phyloP scores from a whole-genome alignment of 2,113 vertebrate genomes.

The Mesoclemmys tuberculata region DNA sequence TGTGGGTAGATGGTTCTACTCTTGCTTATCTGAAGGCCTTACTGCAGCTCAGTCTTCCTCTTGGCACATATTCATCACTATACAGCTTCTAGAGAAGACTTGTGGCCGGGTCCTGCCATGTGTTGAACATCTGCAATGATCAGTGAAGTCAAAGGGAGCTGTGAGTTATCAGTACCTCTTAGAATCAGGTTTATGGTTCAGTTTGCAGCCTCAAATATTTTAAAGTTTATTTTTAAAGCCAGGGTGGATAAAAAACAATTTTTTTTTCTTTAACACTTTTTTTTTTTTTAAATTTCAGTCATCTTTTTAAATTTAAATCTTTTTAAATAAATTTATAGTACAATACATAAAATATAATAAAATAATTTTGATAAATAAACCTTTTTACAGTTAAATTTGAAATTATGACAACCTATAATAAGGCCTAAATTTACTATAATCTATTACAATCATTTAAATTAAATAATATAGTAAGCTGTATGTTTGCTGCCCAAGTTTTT shows the following conservation, averaged over 20 bases:
- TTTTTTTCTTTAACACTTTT: neutral
- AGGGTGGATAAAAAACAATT: neutral
- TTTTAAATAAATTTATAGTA: too few relatives aligned
- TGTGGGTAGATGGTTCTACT: conserved; percentile 78
- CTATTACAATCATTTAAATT: neutral
- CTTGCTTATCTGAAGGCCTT: conserved; percentile 64
- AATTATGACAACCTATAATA: neutral
- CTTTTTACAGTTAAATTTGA: neutral
- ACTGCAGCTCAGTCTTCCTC: conserved; percentile 58
- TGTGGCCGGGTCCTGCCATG: conserved; percentile 38
- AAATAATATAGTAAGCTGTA: neutral
- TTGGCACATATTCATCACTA: conserved; percentile 50
- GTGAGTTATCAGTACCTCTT: conserved; percentile 12
- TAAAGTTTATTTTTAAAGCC: conserved; percentile 42
- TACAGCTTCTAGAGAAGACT: conserved; percentile 32
- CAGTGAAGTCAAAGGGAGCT: conserved; percentile 51
- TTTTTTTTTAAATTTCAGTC: neutral
- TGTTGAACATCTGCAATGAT: conserved; percentile 54
- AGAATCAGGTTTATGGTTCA: conserved; percentile 31
- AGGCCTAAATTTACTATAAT: neutral
- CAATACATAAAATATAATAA: neutral
- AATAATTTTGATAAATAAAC: neutral
- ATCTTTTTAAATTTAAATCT: neutral
- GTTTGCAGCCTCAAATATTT: conserved; percentile 51
- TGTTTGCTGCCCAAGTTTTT: neutral